Base-by-base conservation (phyloP, 2,113 vertebrate genomes). In the Boulengeromyrus knoepffleri region DNA sequence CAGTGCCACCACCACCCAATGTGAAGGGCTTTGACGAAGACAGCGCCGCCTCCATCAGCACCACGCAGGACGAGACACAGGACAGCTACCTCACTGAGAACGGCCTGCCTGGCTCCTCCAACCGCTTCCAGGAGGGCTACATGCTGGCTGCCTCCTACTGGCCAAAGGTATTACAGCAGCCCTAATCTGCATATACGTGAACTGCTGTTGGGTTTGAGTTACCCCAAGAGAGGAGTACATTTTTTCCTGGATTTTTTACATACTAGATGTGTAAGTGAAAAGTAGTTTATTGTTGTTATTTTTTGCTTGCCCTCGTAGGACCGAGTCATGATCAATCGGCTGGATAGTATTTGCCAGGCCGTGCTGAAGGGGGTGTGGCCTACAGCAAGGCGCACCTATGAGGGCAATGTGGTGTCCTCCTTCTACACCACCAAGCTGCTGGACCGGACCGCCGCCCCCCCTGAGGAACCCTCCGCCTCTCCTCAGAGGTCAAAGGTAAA, bases 401-500 rank as follows among this genome's bases (percentile, higher is more conserved):
- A 99, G 92, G 97, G 96, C 92, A 97, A 93, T 0, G 94, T 96
- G 0, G 97, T 99, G 94, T 97, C 98, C 84, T 99, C 98, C 90
- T 99, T 99, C 95, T 99, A 99, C 92, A 99, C 99, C 93, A 99
- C 98, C 92, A 99, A 99, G 93, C 97, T 99, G 5, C 95, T 99
- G 95, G 97, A 99, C 92, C 98, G 96, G 66, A 96, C 97, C 2
- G 95, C 95, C 39, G 96, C 94, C 89, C 93, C 95, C 80, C 95
- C 96, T 94, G 98, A 99, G 95, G 98, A 99, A 83, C 96, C 95
- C 50, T 97, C 97, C 49, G 97, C 97, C 24, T 97, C 97, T 42
- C 93, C 97, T 95, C 98, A 99, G 96, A 97, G 98, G 97, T 97
- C 98, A 98, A 99, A 99, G 99, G 99, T 99, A 98, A 99, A 98